These are phyloP conservation scores for Apis florea DNA, from an alignment of 1,140 invertebrate genomes.

Conservation along the genomic window DNA sequence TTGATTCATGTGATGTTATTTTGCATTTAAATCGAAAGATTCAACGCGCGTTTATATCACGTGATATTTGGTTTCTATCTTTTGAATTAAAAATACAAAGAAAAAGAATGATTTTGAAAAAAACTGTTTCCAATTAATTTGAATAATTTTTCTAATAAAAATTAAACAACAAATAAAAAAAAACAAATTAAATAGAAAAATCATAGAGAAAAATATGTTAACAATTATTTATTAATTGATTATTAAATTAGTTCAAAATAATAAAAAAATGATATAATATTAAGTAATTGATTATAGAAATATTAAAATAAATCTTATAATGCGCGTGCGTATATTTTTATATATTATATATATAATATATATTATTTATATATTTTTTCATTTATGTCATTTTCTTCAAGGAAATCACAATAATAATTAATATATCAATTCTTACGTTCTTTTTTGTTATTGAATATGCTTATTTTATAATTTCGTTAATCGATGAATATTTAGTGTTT, in stretches of 20 bases:
- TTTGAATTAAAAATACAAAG: background rate
- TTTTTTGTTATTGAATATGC: background rate
- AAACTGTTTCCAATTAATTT: background rate
- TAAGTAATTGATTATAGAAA: background rate
- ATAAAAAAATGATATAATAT: background rate
- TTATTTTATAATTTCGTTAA: background rate
- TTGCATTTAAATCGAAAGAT: conserved; percentile 1
- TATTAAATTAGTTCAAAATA: background rate
- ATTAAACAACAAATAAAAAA: background rate
- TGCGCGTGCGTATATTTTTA: too few relatives aligned
- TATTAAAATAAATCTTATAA: background rate
- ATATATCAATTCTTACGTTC: background rate
- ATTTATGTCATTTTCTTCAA: too few relatives aligned
- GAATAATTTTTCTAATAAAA: background rate
- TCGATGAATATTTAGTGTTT: background rate
- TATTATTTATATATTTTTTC: background rate
- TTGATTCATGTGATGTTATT: background rate
- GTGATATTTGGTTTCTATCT: background rate
- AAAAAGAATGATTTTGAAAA: background rate
- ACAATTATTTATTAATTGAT: background rate
- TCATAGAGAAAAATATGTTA: background rate
- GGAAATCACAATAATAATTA: background rate
- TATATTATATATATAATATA: background rate
- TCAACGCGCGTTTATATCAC: conserved; percentile 4
- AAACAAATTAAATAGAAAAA: background rate